Conservation (phyloP, 1,140 invertebrate genomes). For the Danaus plexippus region DNA sequence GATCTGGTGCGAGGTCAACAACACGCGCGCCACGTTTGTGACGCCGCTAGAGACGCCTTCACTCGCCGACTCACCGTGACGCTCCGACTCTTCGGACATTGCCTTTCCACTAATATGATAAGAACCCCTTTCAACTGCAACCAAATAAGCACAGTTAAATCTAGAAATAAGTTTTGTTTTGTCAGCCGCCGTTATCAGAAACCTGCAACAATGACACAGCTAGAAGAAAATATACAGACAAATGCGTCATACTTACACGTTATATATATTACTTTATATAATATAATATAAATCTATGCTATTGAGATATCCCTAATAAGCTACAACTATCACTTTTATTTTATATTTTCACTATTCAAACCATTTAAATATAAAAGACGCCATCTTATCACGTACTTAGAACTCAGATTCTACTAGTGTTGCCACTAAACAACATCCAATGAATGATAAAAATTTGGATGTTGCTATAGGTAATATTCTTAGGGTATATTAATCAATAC, state of each 20-base stretch:
- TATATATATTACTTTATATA: slow-evolving; percentile 18
- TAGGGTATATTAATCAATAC: too few relatives aligned
- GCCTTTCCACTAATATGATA: slow-evolving; percentile 58
- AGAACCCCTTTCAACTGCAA: slow-evolving; percentile 61
- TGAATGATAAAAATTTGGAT: too few relatives aligned
- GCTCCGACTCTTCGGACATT: slow-evolving; percentile 66
- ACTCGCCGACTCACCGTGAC: slow-evolving; percentile 55
- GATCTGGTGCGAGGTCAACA: slow-evolving; percentile 62
- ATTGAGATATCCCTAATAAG: slow-evolving; percentile 18
- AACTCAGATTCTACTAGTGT: slow-evolving; percentile 24
- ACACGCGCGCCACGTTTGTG: slow-evolving; percentile 56
- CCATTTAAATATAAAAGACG: slow-evolving; percentile 37
- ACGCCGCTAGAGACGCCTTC: slow-evolving; percentile 47
- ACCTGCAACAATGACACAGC: slow-evolving; percentile 46
- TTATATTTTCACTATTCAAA: slow-evolving; percentile 28
- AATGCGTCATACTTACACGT: slow-evolving; percentile 45
- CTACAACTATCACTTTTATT: slow-evolving; percentile 18
- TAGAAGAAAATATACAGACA: slow-evolving; percentile 13
- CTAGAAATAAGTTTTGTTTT: slow-evolving; percentile 36
- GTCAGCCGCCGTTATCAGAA: slow-evolving; percentile 50
- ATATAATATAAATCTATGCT: slow-evolving; percentile 23
- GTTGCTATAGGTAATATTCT: too few relatives aligned
- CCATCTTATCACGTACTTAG: slow-evolving; percentile 60
- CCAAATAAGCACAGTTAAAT: slow-evolving; percentile 47
- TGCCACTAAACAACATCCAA: slow-evolving; percentile 5